Percentiles rank a stretch among this genome's conserved stretches.
These are phyloP conservation scores for Altica lythri DNA, from an alignment of 2,888 invertebrate genomes.

Conservation along the genomic window DNA sequence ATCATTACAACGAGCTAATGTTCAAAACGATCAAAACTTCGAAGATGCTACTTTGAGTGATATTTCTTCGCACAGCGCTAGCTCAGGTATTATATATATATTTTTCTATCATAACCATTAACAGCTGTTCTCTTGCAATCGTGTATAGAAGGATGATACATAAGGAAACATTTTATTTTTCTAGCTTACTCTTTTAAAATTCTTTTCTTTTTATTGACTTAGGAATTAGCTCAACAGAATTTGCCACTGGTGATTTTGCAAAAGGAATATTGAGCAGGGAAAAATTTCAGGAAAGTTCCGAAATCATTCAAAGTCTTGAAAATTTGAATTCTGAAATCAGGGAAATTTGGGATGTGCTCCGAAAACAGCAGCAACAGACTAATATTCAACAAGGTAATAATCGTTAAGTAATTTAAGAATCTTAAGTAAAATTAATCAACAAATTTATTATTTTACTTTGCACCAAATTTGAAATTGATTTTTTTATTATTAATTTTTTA, in stretches of 20 bases:
- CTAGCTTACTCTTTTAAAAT: too few relatives aligned
- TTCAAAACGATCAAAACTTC: constrained; percentile 49
- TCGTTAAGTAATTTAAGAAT: too few relatives aligned
- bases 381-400: constrained; percentile 58
- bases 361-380: constrained; percentile 63
- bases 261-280: constrained; percentile 49
- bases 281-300: constrained; percentile 68
- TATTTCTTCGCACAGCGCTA: constrained; percentile 66
- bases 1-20: constrained; percentile 69
- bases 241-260: constrained; percentile 61
- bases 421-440: too few relatives aligned
- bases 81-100: constrained; percentile 55
- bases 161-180: too few relatives aligned
- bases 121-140: too few relatives aligned
- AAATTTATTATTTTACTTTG: too few relatives aligned
- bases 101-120: too few relatives aligned
- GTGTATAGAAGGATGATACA: too few relatives aligned
- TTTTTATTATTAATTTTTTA: too few relatives aligned
- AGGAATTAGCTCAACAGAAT: constrained; percentile 69
- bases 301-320: constrained; percentile 71
- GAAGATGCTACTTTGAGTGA: constrained; percentile 71
- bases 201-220: neutral
- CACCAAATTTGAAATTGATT: too few relatives aligned
- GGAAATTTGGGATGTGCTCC: constrained; percentile 71
- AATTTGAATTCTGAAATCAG: constrained; percentile 72